These are phyloP conservation scores for Lasioglossum zephyrum DNA, from an alignment of 2,888 invertebrate species.

Conservation along the genomic window DNA sequence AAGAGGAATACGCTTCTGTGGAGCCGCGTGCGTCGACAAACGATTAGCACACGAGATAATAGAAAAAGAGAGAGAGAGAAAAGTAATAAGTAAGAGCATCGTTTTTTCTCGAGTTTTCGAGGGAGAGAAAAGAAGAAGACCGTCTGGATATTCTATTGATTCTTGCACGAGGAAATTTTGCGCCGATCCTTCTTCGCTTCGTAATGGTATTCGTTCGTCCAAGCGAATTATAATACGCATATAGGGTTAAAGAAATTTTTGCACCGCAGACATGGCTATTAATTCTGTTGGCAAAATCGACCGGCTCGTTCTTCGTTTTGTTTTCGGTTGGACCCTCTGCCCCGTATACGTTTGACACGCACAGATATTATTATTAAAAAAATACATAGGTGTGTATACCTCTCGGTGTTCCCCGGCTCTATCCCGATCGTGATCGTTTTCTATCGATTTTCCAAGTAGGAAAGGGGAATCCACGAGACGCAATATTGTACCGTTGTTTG, in stretches of 20 bases:
- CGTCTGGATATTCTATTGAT: constrained; percentile 22
- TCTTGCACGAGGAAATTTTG: background rate
- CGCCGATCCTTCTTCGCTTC: constrained; percentile 34
- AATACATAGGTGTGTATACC: constrained; percentile 19
- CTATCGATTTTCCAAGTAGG: constrained; percentile 10
- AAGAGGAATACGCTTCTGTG: constrained; percentile 19
- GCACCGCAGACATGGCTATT: constrained; percentile 60
- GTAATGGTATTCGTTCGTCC: constrained; percentile 25
- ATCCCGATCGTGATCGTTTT: constrained; percentile 17
- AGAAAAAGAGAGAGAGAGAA: background rate
- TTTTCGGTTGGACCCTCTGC: background rate
- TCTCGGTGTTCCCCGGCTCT: constrained; percentile 14
- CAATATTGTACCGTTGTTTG: constrained; percentile 26
- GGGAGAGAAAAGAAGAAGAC: background rate
- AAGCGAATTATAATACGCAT: constrained; percentile 21
- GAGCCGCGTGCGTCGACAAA: background rate
- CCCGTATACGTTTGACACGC: constrained; percentile 32
- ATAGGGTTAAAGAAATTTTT: constrained; percentile 29
- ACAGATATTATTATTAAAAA: constrained; percentile 27
- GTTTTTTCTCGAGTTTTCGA: background rate
- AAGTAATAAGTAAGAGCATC: background rate
- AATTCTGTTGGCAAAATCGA: constrained; percentile 49
- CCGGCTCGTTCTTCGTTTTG: constrained; percentile 2
- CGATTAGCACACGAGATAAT: constrained; percentile 8
- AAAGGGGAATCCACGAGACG: constrained; percentile 21